Percentiles rank a stretch among this genome's conserved stretches.
phyloP scores from a whole-genome alignment of 2,797 vertebrate genomes.

The Pempheris klunzingeri region DNA sequence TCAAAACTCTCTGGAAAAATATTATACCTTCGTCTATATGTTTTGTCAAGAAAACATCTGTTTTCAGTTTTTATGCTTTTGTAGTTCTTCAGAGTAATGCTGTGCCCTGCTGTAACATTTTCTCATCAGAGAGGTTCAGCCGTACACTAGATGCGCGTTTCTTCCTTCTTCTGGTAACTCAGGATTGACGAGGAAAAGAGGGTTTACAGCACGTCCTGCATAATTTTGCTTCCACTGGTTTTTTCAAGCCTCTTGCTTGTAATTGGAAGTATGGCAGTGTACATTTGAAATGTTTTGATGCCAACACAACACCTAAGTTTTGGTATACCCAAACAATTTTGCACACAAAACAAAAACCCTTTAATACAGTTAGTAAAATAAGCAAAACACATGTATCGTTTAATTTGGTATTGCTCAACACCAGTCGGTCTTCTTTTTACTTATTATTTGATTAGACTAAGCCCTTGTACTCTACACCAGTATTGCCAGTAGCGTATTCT shows the following conservation, averaged over 20 bases:
- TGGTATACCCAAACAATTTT: no score
- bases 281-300: neutral
- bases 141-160: neutral
- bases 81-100: neutral
- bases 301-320: no score
- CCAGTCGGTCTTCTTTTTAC: no score
- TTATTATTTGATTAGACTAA: no score
- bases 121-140: no score
- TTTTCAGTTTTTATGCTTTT: neutral
- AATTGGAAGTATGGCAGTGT: neutral
- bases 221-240: neutral
- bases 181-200: neutral
- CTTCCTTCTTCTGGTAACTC: neutral
- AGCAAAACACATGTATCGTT: no score
- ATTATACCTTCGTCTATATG: neutral
- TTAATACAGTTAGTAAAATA: no score
- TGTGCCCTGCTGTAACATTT: neutral
- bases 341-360: no score
- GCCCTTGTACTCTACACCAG: no score
- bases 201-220: neutral
- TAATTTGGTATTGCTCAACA: no score
- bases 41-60: neutral
- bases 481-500: neutral
- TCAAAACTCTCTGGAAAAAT: slow-evolving; percentile 14
- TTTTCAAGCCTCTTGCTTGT: neutral